These are phyloP conservation scores for Edolisoma coerulescens DNA, from an alignment of 2,113 vertebrate genomes.

Conservation along the genomic window DNA sequence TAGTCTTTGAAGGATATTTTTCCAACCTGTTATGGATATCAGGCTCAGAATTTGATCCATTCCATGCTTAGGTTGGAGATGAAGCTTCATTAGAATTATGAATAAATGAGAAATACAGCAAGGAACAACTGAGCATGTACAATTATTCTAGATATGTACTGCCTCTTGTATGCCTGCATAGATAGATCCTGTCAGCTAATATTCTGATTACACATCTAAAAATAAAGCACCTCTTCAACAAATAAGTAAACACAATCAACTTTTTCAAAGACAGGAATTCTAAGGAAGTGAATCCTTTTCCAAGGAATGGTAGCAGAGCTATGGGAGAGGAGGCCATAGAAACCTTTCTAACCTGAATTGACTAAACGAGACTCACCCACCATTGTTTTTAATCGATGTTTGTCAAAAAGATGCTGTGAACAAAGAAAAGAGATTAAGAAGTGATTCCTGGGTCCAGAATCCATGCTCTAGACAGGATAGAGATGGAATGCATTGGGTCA, in stretches of 20 bases:
- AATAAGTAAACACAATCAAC: background rate
- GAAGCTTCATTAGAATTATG: background rate
- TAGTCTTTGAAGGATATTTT: background rate
- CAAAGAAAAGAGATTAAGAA: background rate
- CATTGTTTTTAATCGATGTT: rapidly evolving
- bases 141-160: background rate
- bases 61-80: background rate
- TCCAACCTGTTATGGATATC: background rate
- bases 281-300: background rate
- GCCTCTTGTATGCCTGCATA: background rate
- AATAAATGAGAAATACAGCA: background rate
- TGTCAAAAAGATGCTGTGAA: background rate
- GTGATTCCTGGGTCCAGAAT: background rate
- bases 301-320: background rate
- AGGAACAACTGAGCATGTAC: background rate
- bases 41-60: background rate
- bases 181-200: background rate
- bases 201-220: background rate
- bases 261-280: background rate
- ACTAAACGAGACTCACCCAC: rapidly evolving
- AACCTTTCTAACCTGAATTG: background rate
- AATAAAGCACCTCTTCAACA: background rate
- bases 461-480: background rate
- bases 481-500: background rate
- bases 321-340: background rate